These are phyloP conservation scores for Tachypleus tridentatus DNA, from an alignment of 1,140 invertebrate species.

Conservation along the genomic window DNA sequence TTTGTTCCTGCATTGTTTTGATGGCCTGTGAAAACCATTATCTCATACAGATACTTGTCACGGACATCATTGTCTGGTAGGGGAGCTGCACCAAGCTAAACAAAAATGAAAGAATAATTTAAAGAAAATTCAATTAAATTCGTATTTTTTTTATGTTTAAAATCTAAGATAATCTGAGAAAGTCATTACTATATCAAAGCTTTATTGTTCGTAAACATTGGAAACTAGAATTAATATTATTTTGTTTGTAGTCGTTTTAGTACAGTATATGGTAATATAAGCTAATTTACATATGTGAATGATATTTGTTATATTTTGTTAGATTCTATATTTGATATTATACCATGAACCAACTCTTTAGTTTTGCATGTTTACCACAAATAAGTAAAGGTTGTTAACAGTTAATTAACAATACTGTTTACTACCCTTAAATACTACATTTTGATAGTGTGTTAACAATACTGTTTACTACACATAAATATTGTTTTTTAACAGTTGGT, in stretches of 20 bases:
- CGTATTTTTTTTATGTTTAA: background rate
- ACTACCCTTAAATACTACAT: too few species aligned
- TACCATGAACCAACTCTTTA: too few species aligned
- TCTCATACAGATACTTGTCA: constrained; percentile 44
- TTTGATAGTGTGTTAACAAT: too few species aligned
- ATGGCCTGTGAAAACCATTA: constrained; percentile 41
- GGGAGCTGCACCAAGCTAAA: constrained; percentile 37
- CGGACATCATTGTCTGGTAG: constrained; percentile 39
- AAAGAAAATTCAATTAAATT: background rate
- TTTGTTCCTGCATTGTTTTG: constrained; percentile 38
- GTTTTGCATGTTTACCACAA: too few species aligned
- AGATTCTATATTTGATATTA: too few species aligned
- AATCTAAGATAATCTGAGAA: background rate
- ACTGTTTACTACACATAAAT: too few species aligned
- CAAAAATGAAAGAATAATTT: constrained; percentile 3
- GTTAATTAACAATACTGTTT: too few species aligned
- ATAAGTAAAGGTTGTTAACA: too few species aligned
- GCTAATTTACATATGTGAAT: too few species aligned
- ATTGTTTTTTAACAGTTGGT: too few species aligned
- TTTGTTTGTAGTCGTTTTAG: background rate
- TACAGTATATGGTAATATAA: too few species aligned
- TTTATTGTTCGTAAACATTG: background rate
- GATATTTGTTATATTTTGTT: too few species aligned
- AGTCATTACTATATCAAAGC: background rate
- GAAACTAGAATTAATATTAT: background rate